Evolutionary conservation across 2,113 vertebrate genomes (phyloP).

Genomic region (Emydocephalus ijimae): DNA sequence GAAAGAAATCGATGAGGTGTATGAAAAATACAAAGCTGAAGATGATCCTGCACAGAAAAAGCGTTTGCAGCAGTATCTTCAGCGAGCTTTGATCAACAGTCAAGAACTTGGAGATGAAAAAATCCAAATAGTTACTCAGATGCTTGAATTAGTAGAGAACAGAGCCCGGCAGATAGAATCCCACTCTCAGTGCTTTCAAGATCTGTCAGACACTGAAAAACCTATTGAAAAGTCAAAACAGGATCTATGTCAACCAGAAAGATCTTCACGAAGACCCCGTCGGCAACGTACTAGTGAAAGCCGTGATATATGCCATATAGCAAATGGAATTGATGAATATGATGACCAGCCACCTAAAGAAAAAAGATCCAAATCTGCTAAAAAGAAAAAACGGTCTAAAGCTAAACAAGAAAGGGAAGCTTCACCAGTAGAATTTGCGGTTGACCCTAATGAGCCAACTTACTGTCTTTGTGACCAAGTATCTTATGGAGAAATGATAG

Average conservation of each 20-base stretch:
- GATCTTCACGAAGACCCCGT: constrained; percentile 86
- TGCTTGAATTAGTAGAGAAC: constrained; percentile 94
- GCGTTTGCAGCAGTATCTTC: constrained; percentile 89
- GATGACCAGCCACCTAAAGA: constrained; percentile 89
- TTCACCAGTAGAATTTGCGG: constrained; percentile 88
- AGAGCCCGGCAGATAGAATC: constrained; percentile 93
- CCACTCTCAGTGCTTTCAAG: constrained; percentile 87
- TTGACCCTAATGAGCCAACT: constrained; percentile 94
- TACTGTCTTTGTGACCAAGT: constrained; percentile 95
- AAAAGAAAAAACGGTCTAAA: constrained; percentile 92
- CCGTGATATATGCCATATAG: constrained; percentile 87
- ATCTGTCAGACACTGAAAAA: constrained; percentile 79
- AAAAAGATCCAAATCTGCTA: constrained; percentile 91
- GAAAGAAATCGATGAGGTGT: constrained; percentile 95
- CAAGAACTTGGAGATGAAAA: constrained; percentile 98
- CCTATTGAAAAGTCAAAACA: constrained; percentile 71
- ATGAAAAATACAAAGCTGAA: constrained; percentile 91
- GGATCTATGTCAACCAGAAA: constrained; percentile 74
- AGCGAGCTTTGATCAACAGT: constrained; percentile 90
- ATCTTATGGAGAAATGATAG: constrained; percentile 93
- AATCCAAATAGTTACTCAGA: constrained; percentile 95
- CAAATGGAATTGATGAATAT: constrained; percentile 84
- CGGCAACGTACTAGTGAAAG: constrained; percentile 93
- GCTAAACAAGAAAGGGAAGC: constrained; percentile 89
- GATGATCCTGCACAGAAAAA: constrained; percentile 86